Percentiles rank a stretch among this genome's conserved stretches.
These are phyloP conservation scores for Siniperca undulata DNA, from an alignment of 2,797 vertebrate genomes.

Conservation along the genomic window DNA sequence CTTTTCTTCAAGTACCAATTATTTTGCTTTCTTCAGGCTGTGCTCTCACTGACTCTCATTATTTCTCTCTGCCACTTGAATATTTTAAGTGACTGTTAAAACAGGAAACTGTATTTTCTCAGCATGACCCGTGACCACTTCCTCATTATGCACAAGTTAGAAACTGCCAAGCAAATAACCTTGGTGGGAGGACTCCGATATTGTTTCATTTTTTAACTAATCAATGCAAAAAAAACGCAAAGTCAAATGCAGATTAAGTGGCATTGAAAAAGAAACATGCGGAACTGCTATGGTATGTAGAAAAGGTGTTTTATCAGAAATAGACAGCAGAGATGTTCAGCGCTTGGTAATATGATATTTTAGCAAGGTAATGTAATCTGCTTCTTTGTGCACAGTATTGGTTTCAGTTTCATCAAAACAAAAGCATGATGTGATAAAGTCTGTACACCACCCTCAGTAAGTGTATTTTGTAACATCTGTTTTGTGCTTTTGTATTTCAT, in stretches of 20 bases:
- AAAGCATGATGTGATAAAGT: constrained; percentile 61
- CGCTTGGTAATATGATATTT: constrained; percentile 45
- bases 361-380: constrained; percentile 53
- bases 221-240: constrained; percentile 50
- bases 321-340: constrained; percentile 23
- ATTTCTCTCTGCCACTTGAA: constrained; percentile 76
- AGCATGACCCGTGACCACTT: constrained; percentile 89
- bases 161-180: constrained; percentile 65
- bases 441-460: constrained; percentile 62
- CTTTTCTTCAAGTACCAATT: constrained; percentile 44
- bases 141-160: constrained; percentile 87
- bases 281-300: constrained; percentile 48
- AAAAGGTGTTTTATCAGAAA: constrained; percentile 39
- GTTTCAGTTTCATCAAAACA: constrained; percentile 77
- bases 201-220: constrained; percentile 46
- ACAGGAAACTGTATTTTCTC: constrained; percentile 89
- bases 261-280: constrained; percentile 26
- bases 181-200: constrained; percentile 39
- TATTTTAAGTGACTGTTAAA: constrained; percentile 79
- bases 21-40: constrained; percentile 49
- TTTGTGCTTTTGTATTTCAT: constrained; percentile 56
- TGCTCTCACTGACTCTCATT: constrained; percentile 39
- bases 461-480: constrained; percentile 68
- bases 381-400: constrained; percentile 62
- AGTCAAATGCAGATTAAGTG: constrained; percentile 58